A percentile compares a stretch with the other conserved stretches of the same genome.
Evolutionary conservation across 1,140 invertebrate species (phyloP).

Genomic region (Drosophila sp.): DNA sequence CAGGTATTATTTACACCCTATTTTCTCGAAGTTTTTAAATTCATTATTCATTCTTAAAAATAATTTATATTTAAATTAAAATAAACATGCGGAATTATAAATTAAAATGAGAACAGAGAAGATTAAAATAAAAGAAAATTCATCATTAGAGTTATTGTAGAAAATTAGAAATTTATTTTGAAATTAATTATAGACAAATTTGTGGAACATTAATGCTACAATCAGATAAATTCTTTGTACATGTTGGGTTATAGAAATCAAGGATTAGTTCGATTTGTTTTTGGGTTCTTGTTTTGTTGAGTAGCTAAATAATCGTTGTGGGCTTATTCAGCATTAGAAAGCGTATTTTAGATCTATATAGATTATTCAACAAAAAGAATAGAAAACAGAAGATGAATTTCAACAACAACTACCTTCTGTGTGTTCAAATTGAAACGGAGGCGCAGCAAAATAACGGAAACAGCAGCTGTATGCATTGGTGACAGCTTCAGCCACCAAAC

Average conservation of each 20-base stretch:
- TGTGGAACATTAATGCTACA: slow-evolving; percentile 57
- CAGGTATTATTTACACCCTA: too few relatives aligned
- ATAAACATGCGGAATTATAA: slow-evolving; percentile 25
- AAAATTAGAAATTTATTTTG: slow-evolving; percentile 68
- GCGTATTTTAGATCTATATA: slow-evolving; percentile 47
- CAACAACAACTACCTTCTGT: slow-evolving; percentile 60
- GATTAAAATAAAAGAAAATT: slow-evolving; percentile 59
- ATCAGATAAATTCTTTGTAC: slow-evolving; percentile 48
- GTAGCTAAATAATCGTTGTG: slow-evolving; percentile 34
- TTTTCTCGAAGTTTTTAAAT: too few relatives aligned
- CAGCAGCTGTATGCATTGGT: slow-evolving; percentile 49
- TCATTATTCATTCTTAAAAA: slow-evolving; percentile 1
- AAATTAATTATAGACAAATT: slow-evolving; percentile 71
- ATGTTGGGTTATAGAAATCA: slow-evolving; percentile 58
- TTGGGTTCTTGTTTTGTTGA: slow-evolving; percentile 27
- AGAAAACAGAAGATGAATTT: slow-evolving; percentile 45
- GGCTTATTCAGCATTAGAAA: slow-evolving; percentile 67
- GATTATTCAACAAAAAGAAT: slow-evolving; percentile 37
- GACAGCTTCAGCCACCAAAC: slow-evolving; percentile 33
- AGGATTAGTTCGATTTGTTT: slow-evolving; percentile 57
- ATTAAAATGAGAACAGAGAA: slow-evolving; percentile 26
- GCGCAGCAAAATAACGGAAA: slow-evolving; percentile 45
- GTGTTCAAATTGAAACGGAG: slow-evolving; percentile 46
- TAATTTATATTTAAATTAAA: slow-evolving; percentile 3
- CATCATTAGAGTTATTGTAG: slow-evolving; percentile 65